phyloP scores from a whole-genome alignment of 2,888 invertebrate genomes.

The Anarsia innoxiella region DNA sequence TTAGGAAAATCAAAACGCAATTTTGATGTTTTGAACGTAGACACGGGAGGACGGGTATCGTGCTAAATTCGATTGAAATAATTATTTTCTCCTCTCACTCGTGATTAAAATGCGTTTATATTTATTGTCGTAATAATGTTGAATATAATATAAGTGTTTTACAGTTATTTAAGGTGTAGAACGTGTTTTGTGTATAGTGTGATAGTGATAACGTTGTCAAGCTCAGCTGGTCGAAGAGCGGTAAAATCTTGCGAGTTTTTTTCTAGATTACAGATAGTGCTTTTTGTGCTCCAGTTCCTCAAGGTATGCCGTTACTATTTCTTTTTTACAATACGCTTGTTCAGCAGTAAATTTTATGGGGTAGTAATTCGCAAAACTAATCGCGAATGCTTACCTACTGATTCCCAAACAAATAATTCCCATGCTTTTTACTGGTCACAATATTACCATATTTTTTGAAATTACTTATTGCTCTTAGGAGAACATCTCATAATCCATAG shows the following conservation, averaged over 20 bases:
- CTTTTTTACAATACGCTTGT: constrained; percentile 27
- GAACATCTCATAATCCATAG: constrained; percentile 23
- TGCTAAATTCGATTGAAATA: constrained; percentile 25
- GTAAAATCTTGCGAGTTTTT: constrained; percentile 68
- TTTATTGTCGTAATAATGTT: neutral
- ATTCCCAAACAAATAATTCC: too few species aligned
- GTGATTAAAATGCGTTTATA: constrained; percentile 1
- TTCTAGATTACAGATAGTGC: constrained; percentile 52
- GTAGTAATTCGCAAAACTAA: too few species aligned
- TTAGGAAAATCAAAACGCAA: constrained; percentile 27
- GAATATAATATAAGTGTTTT: neutral
- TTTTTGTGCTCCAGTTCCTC: constrained; percentile 65
- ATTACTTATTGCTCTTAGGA: neutral
- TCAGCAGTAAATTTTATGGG: constrained; percentile 17
- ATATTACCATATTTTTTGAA: too few species aligned
- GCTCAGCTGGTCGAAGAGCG: constrained; percentile 71
- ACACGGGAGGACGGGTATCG: constrained; percentile 23
- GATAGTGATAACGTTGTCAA: constrained; percentile 67
- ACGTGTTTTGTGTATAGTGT: constrained; percentile 27
- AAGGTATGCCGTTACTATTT: constrained; percentile 69
- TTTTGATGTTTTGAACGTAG: constrained; percentile 35
- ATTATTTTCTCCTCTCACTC: constrained; percentile 28
- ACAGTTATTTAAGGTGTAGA: neutral
- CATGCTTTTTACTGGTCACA: too few species aligned
- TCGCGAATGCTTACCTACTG: too few species aligned